Base-by-base conservation (phyloP, 2,113 vertebrate genomes). In the Mionectes macconnelli region DNA sequence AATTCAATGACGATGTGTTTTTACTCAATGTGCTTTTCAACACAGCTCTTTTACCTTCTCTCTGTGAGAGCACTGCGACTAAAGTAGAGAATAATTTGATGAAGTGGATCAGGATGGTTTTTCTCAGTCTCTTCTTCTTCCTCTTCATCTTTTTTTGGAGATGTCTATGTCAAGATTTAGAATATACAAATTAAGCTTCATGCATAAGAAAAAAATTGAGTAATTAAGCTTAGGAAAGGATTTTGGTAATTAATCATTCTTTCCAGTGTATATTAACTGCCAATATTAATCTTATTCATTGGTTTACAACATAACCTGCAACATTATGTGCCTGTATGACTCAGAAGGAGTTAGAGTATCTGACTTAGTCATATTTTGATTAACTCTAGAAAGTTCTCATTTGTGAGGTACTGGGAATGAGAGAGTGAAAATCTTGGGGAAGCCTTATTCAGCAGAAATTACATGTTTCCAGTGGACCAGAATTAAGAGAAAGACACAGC, bases 11-110 rank as follows among this genome's bases (percentile, higher is more conserved):
- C 49, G 69, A 28, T 21, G 28, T 53, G 15, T 22, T 80, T 90
- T 73, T 69, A 69, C 22, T 90, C n/a, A 37, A 31, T 8, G 10
- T 57, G 59, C 21, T 89, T 85, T 87, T 74, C 30, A 85, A 68
- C 21, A 53, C 15, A 45, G 40, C 25, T 87, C 42, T 55, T 95
- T 98, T 97, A 99, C 99, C 99, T 99, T 97, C 98, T 98, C 94
- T 99, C 99, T 14, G 98, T 99, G 82, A 99, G 98, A 70, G 99
- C 99, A 10, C 98, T 99, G 95, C 98, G 99, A 97, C 99, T 99
- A 45, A 99, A 99, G 94, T 99, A 98, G 89, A 99, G 98, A 87
- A 99, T 99, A 93, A 99, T 99, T 97, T 99, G 99, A 96, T 99
- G 99, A 93, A 99, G 99, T n/a, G 99, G 99, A 92, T 99, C 99